Evolutionary conservation across 2,797 vertebrate species (phyloP), one percentile per base, ranked within the genome.

Genomic region (Lophius americanus): DNA sequence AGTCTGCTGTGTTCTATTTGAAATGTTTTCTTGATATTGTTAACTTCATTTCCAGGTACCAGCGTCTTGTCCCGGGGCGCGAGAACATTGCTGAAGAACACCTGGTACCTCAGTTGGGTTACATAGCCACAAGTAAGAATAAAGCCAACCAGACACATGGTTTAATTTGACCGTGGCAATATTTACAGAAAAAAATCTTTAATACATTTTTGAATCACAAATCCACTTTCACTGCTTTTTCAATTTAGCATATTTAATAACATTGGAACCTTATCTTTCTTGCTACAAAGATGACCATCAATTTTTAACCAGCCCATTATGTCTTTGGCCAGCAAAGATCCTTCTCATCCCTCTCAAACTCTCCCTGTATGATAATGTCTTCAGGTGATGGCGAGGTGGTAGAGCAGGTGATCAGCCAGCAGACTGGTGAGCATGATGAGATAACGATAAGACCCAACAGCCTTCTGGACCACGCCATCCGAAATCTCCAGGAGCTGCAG

Each of bases 381-480:
- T 44, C 70, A 98, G 98, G 96, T 92, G 96, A 99, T 32, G 98
- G 98, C 3, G 97, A 98, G 79, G 96, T 99, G 52, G 96, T 99
- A 52, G 98, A 99, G 82, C 98, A 99, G 90, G 95, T 99, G 73
- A 98, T 99, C 87, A 97, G 97, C 74, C 96, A 98, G 61, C 97
- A 97, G 80, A 95, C 95, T 0, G 82, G 92, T 48, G 96, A 98
- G 39, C 94, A 91, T 0, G 96, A 96, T 66, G 96, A 95, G 11
- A 88, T 86, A 10, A 84, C 91, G 4, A 12, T 88, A 3, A 70
- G 91, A 35, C 95, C 95, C 8, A 87, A 88, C 76, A 96, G 88
- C 62, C 85, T 95, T 69, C 93, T 98, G 67, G 97, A 98, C 46
- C 92, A 95, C 12, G 96, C 95, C 75, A 98, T 99, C 74, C 90